Evolutionary conservation across 2,113 vertebrate species (phyloP).

Genomic region (Myocastor coypus): DNA sequence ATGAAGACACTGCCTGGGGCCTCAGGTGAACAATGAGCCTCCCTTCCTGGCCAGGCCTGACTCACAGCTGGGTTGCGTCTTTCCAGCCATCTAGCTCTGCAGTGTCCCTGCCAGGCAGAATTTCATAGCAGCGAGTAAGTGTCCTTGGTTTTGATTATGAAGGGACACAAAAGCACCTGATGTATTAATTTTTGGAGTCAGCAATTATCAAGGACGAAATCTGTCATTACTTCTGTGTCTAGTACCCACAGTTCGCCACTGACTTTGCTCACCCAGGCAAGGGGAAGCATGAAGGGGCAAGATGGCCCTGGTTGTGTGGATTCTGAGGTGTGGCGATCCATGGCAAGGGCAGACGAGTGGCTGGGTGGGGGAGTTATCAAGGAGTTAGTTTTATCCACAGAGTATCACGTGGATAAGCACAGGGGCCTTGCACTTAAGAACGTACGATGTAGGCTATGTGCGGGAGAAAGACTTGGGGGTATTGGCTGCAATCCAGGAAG

Average conservation of each 20-base stretch:
- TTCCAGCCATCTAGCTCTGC: not conserved
- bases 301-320: not conserved
- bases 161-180: not conserved
- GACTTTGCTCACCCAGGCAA: not conserved
- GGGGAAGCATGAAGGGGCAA: not conserved
- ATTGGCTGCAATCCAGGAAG: not conserved
- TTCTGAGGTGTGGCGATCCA: not conserved
- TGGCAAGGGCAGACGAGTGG: not conserved
- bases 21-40: not conserved
- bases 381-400: too few species aligned
- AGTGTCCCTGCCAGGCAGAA: not conserved
- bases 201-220: not conserved
- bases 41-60: not conserved
- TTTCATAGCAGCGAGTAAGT: slow-evolving; percentile 3
- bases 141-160: not conserved
- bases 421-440: not conserved
- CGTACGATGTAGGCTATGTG: not conserved
- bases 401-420: not conserved
- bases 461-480: not conserved
- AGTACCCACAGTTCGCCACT: not conserved
- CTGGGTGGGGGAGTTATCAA: too few species aligned
- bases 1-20: not conserved
- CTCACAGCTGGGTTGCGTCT: not conserved
- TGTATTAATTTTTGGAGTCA: not conserved
- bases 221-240: slow-evolving; percentile 49